Percentiles rank a stretch among this genome's conserved stretches.
Conservation (phyloP, 2,113 vertebrate species). For the Cathartes aura region DNA sequence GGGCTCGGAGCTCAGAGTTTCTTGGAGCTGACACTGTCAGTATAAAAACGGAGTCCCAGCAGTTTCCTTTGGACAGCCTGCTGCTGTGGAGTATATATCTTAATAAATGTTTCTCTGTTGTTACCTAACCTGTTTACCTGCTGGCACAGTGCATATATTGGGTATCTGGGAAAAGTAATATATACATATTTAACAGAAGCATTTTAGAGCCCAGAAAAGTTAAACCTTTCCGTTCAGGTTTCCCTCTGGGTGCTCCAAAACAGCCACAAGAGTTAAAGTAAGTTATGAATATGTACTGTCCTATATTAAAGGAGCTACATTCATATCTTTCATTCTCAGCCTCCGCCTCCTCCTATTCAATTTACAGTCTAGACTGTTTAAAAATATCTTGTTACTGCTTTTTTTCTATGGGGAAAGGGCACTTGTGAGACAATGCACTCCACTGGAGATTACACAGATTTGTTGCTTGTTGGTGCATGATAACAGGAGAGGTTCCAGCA, state of each 20-base stretch:
- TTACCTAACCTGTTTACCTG: not conserved
- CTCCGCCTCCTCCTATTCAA: slow-evolving; percentile 35
- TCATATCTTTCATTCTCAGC: not conserved
- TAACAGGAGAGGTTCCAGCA: slow-evolving; percentile 43
- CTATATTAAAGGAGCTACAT: not conserved
- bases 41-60: not conserved
- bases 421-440: slow-evolving; percentile 45
- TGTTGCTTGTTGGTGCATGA: slow-evolving; percentile 45
- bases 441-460: slow-evolving; percentile 26
- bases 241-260: not conserved
- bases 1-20: not conserved
- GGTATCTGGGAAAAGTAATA: not conserved
- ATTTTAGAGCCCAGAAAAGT: not conserved
- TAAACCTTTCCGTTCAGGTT: not conserved
- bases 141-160: not conserved
- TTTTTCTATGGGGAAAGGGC: slow-evolving; percentile 21
- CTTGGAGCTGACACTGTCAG: not conserved
- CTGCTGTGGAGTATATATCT: not conserved
- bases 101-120: not conserved
- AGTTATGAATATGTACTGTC: not conserved
- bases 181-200: not conserved
- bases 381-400: slow-evolving; percentile 24
- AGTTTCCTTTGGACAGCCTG: not conserved
- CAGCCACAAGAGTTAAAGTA: not conserved
- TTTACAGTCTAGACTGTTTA: slow-evolving; percentile 53